Conservation (phyloP, 2,797 vertebrate genomes). For the Gorsachius magnificus region DNA sequence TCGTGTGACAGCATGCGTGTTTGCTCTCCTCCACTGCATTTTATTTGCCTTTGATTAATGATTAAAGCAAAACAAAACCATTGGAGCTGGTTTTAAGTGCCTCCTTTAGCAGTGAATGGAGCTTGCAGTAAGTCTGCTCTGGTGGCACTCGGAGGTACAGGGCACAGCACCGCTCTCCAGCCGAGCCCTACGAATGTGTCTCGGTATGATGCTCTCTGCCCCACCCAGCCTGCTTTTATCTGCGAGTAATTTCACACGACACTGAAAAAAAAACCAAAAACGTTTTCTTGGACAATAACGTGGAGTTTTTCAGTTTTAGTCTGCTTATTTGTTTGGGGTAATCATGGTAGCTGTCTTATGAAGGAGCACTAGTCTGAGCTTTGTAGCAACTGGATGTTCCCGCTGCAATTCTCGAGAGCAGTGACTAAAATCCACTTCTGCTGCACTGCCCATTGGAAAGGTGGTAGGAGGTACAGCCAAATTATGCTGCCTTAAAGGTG, state of each 20-base stretch:
- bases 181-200: neutral
- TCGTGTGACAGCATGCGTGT: accelerated
- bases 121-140: neutral
- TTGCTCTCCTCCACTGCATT: neutral
- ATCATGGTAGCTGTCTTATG: neutral
- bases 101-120: neutral
- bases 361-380: slow-evolving; percentile 11
- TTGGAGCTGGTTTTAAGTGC: neutral
- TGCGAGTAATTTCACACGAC: neutral
- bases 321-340: neutral
- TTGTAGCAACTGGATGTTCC: neutral
- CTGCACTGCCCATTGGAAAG: slow-evolving; percentile 20
- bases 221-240: neutral
- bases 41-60: slow-evolving; percentile 9
- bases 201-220: neutral
- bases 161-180: neutral
- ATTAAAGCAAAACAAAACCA: neutral
- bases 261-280: slow-evolving; percentile 43
- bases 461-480: slow-evolving; percentile 10
- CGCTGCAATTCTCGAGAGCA: neutral
- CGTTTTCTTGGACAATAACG: neutral
- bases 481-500: slow-evolving; percentile 41
- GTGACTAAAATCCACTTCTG: slow-evolving; percentile 34
- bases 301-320: slow-evolving; percentile 13
- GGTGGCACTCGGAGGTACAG: neutral